Base-by-base conservation (phyloP, 2,797 vertebrate genomes). In the Pelobates cultripes region DNA sequence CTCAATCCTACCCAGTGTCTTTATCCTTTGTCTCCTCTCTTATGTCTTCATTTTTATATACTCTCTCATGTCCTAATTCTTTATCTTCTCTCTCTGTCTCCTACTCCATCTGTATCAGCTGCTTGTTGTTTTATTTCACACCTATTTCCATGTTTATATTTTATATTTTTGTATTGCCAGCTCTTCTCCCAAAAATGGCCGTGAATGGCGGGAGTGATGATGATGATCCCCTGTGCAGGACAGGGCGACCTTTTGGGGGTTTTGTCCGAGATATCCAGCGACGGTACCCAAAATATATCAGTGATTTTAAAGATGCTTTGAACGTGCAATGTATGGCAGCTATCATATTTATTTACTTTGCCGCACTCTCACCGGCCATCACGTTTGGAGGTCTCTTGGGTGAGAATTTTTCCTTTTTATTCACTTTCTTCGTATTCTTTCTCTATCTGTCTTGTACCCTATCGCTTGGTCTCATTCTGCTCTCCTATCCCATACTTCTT, bases 341-440 rank as follows among this genome's bases (percentile, higher is more conserved):
- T 0, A 91, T 99, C 43, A 97, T 99, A 90, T 99, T 99, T 86
- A 99, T 99, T 92, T 99, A 99, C 91, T 99, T 99, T 0, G 97
- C 98, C 0, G 97, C 97, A 0, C 94, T 99, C 43, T 99, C 97
- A 0, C 98, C 98, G 0, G 97, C 98, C 86, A 98, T 99, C 87
- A 99, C 98, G 3, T 99, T 99, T 0, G 98, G 98, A 75, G 97
- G 97, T 0, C 93, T 98, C 15, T 93, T 99, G 82, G 95, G 97
- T 96, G 86, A 94, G 93, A 28, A 28, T 40, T 14, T 5, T 14
- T 14, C 55, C 55, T 15, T 57, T 47, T 5, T 47, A 10, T 47
- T 47, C 28, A 10, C 55, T 57, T 12, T 89, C 87, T 85, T 86
- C 9, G 8, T 71, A 28, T 87, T 86, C 12, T 43, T 43, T 51